Evolutionary conservation across 2,888 invertebrate species (phyloP).

Genomic region (Drosophila dives): DNA sequence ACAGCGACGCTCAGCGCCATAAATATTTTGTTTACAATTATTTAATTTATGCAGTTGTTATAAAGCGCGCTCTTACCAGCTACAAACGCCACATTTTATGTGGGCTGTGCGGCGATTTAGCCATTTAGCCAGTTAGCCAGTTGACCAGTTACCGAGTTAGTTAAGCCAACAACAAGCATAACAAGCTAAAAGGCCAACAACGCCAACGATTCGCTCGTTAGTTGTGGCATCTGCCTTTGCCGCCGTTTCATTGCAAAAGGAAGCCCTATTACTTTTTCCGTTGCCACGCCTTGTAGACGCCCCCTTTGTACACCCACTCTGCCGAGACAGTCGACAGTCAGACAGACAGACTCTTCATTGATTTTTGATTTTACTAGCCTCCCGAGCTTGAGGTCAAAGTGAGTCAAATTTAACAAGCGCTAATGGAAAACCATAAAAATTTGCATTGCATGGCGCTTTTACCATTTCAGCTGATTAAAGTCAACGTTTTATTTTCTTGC

Average conservation of each 20-base stretch:
- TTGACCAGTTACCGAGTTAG: conserved; percentile 40
- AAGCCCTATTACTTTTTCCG: conserved; percentile 76
- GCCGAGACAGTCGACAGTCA: background rate
- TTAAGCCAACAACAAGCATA: conserved; percentile 38
- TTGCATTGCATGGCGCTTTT: conserved; percentile 63
- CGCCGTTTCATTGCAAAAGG: conserved; percentile 23
- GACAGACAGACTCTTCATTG: conserved; percentile 54
- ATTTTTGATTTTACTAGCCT: conserved; percentile 63
- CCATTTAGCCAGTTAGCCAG: conserved; percentile 38
- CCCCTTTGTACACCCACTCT: conserved; percentile 13
- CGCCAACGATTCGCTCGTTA: conserved; percentile 43
- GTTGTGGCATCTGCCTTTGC: conserved; percentile 39
- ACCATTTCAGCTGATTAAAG: conserved; percentile 57
- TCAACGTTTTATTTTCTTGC: background rate
- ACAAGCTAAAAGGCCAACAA: conserved; percentile 36
- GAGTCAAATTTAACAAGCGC: conserved; percentile 42
- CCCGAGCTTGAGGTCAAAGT: conserved; percentile 64
- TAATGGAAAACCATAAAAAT: conserved; percentile 64
- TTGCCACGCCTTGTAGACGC: conserved; percentile 24
- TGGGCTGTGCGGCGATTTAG: conserved; percentile 57
- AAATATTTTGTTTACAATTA: conserved; percentile 82
- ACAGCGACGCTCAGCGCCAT: conserved; percentile 70
- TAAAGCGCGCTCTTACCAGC: conserved; percentile 55
- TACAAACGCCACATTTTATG: conserved; percentile 65
- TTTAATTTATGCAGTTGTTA: conserved; percentile 80